phyloP scores from a whole-genome alignment of 2,113 vertebrate species.

The Centropus unirufus region DNA sequence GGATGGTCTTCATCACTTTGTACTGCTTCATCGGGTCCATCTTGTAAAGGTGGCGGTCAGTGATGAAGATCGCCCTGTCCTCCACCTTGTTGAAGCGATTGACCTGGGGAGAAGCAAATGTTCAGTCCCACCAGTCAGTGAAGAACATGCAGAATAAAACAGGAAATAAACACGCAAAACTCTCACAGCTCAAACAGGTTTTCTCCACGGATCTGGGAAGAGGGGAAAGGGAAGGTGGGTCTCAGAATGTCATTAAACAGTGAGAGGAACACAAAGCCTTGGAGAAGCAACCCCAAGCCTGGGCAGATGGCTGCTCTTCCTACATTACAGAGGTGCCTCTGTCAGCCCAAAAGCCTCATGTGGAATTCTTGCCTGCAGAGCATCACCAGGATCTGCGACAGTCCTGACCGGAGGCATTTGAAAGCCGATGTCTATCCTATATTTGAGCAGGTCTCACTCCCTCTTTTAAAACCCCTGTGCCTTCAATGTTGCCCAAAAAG shows the following conservation, averaged over 20 bases:
- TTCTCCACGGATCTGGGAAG: background rate
- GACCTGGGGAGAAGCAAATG: conserved; percentile 79
- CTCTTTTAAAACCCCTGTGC: background rate
- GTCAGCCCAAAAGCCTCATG: background rate
- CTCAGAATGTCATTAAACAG: background rate
- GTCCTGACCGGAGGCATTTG: background rate
- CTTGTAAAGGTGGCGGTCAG: conserved; percentile 96
- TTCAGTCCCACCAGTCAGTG: background rate
- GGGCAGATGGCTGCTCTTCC: background rate
- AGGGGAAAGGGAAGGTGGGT: background rate
- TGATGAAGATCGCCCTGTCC: conserved; percentile 93
- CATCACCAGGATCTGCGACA: background rate
- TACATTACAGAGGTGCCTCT: accelerated
- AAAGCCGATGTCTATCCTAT: background rate
- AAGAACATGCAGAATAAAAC: background rate
- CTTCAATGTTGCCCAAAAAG: background rate
- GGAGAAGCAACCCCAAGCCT: background rate
- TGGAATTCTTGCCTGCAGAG: background rate
- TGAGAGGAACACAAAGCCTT: accelerated
- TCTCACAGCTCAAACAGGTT: background rate
- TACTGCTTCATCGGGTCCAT: conserved; percentile 96
- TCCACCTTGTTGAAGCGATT: conserved; percentile 95
- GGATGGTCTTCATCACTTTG: conserved; percentile 96
- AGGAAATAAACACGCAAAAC: background rate
- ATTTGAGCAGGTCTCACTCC: background rate